A percentile compares a stretch with the other conserved stretches of the same genome.
Evolutionary conservation across 2,113 vertebrate genomes (phyloP).

Genomic region (Pomatorhinus ruficollis): DNA sequence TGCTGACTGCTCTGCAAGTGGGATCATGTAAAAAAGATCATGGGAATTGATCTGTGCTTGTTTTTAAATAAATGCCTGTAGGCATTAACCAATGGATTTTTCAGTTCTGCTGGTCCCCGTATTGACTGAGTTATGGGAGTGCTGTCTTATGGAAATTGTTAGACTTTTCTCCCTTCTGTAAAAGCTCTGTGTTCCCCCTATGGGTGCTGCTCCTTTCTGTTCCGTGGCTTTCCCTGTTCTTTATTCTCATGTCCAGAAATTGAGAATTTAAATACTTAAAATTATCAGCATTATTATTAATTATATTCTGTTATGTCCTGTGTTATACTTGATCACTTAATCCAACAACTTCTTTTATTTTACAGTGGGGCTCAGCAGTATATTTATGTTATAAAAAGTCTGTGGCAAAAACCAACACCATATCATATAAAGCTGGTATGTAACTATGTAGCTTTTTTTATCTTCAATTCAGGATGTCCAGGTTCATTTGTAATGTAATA

Average conservation of each 20-base stretch:
- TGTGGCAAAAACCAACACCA: conserved; percentile 95
- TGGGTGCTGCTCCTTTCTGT: background rate
- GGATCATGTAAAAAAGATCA: background rate
- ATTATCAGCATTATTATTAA: background rate
- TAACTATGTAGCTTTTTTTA: conserved; percentile 8
- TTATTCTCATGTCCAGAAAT: background rate
- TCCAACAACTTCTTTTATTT: conserved; percentile 33
- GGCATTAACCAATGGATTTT: background rate
- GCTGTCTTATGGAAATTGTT: background rate
- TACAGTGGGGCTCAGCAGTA: conserved; percentile 94
- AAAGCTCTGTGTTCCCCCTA: background rate
- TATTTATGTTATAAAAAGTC: conserved; percentile 99
- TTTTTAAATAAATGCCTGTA: background rate
- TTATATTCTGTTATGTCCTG: background rate
- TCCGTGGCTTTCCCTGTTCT: background rate
- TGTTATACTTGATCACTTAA: background rate
- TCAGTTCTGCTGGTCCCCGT: background rate
- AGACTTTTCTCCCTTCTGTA: background rate
- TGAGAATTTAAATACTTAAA: background rate
- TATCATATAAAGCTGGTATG: conserved; percentile 98
- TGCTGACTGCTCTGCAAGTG: background rate
- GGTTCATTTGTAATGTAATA: background rate
- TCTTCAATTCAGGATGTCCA: background rate
- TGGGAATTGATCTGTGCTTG: background rate
- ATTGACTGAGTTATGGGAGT: background rate